These are phyloP conservation scores for Pandemis corylana DNA, from an alignment of 2,888 invertebrate species.

Conservation along the genomic window DNA sequence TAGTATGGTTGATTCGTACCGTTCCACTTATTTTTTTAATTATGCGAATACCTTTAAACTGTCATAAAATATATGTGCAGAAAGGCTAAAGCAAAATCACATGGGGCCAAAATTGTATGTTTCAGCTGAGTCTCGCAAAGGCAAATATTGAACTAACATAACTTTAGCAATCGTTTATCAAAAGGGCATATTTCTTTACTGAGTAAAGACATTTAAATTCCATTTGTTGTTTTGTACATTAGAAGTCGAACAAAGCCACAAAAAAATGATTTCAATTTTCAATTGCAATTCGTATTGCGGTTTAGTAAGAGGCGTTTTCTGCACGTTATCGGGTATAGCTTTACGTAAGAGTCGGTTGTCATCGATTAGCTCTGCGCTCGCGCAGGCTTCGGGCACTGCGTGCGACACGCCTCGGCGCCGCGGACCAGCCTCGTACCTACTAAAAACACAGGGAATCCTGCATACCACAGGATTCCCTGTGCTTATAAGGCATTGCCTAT, in stretches of 20 bases:
- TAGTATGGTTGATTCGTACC: slow-evolving; percentile 22
- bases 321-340: slow-evolving; percentile 50
- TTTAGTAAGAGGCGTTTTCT: slow-evolving; percentile 53
- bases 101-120: too few species aligned
- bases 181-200: too few species aligned
- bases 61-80: too few species aligned
- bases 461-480: background rate
- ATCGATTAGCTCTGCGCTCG: slow-evolving; percentile 61
- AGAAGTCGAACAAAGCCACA: background rate
- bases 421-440: slow-evolving; percentile 15
- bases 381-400: slow-evolving; percentile 57
- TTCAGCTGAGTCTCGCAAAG: too few species aligned
- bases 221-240: background rate
- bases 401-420: slow-evolving; percentile 52
- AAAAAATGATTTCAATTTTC: slow-evolving; percentile 37
- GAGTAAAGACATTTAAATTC: background rate
- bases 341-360: slow-evolving; percentile 56
- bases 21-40: slow-evolving; percentile 22
- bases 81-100: too few species aligned
- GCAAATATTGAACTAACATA: too few species aligned
- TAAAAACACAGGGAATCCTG: background rate
- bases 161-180: too few species aligned
- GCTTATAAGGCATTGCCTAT: background rate
- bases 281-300: slow-evolving; percentile 47
- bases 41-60: slow-evolving; percentile 3